A percentile compares a stretch with the other conserved stretches of the same genome.
phyloP scores from a whole-genome alignment of 2,113 vertebrate genomes.

The Polyodon spathula region DNA sequence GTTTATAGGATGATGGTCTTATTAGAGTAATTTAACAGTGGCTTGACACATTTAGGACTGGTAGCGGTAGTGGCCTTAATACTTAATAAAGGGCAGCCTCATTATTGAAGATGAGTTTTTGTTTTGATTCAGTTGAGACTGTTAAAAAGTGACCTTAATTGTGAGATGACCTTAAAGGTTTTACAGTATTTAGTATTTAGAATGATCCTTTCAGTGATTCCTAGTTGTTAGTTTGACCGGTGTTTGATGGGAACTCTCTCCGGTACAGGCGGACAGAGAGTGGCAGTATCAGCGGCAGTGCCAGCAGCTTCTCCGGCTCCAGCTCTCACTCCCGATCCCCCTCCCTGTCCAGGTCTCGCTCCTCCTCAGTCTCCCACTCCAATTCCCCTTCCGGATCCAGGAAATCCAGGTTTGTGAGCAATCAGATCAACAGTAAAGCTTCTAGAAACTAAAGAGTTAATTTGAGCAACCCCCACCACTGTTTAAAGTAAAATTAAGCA shows the following conservation, averaged over 20 bases:
- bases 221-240: neutral
- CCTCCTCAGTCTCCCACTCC: slow-evolving; percentile 69
- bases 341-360: slow-evolving; percentile 43
- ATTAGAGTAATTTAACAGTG: too few relatives aligned
- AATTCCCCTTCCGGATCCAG: slow-evolving; percentile 66
- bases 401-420: slow-evolving; percentile 64
- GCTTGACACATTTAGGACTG: too few relatives aligned
- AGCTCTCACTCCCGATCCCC: slow-evolving; percentile 78
- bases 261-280: slow-evolving; percentile 70
- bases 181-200: too few relatives aligned
- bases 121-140: neutral
- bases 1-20: too few relatives aligned
- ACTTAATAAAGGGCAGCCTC: too few relatives aligned
- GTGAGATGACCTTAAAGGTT: too few relatives aligned
- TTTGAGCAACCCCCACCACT: too few relatives aligned
- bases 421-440: too few relatives aligned
- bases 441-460: too few relatives aligned
- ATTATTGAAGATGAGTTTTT: neutral
- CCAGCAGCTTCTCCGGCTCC: slow-evolving; percentile 85
- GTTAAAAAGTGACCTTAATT: neutral
- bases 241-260: slow-evolving; percentile 3
- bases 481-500: too few relatives aligned
- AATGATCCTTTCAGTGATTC: neutral
- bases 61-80: too few relatives aligned
- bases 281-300: slow-evolving; percentile 79